Evolutionary conservation across 2,797 vertebrate genomes (phyloP), one percentile per base, ranked within the genome.

Genomic region (Tenualosa ilisha): DNA sequence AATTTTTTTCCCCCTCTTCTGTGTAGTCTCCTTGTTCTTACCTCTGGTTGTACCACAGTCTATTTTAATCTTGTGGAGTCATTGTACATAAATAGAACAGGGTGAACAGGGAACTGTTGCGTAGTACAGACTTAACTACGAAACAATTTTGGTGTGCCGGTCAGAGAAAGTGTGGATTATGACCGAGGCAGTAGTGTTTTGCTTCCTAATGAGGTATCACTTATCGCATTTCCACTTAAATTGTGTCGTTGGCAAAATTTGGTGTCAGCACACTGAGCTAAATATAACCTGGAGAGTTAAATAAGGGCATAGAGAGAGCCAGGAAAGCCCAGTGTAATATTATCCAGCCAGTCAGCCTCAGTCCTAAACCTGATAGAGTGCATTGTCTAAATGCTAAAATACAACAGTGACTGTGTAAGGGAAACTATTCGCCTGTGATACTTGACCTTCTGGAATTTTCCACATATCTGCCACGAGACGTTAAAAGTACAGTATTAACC

Each of bases 201-300:
- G 89, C 86, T 81, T 90, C 88, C 89, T 89, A 87, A 90, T 86
- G 89, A 91, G 83, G 89, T 91, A 91, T 94, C 93, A 88, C 92
- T 94, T 94, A 91, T 94, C 90, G 81, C 89, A 86, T 83, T 90
- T 93, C 92, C 89, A 88, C 92, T 92, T 90, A 94, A 95, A 93
- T 92, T 94, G 94, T 95, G 92, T 93, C 93, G 93, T 90, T 95
- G 94, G 94, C 95, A 95, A 92, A 95, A 95, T 91, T 92, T 89
- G 88, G 92, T 92, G 92, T 94, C 92, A 92, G 94, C 93, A 91
- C 91, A 86, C 91, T 13, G 90, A 85, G 93, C 94, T 95, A 96
- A 95, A 96, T 95, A 95, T 96, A 96, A 91, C 94, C 84, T 0
- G 81, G 87, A 88, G 93, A 92, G 95, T 95, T 96, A 96, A 95